These are phyloP conservation scores for Spisula solida DNA, from an alignment of 2,888 invertebrate species.

Conservation along the genomic window DNA sequence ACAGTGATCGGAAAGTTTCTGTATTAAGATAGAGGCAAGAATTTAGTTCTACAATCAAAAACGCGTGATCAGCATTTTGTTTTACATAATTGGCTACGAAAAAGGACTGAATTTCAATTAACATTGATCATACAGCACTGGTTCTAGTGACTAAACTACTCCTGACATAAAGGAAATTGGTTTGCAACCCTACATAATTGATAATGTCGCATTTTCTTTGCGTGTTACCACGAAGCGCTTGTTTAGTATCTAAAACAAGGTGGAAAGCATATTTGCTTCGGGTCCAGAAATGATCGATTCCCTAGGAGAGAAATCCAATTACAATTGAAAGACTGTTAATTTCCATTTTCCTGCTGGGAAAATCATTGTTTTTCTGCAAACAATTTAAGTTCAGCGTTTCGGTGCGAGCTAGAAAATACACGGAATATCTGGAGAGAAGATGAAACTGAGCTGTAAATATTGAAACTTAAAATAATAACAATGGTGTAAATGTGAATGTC, in stretches of 20 bases:
- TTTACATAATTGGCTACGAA: neutral
- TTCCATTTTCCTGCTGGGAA: conserved; percentile 22
- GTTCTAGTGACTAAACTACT: conserved; percentile 2
- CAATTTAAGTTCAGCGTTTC: conserved; percentile 3
- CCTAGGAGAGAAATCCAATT: neutral
- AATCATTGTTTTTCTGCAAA: conserved; percentile 29
- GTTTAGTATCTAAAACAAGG: neutral
- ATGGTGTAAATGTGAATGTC: too few relatives aligned
- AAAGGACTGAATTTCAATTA: conserved; percentile 1
- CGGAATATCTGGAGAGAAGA: too few relatives aligned
- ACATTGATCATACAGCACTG: neutral
- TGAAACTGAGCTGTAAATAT: too few relatives aligned
- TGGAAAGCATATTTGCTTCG: conserved; percentile 15
- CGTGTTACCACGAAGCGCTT: conserved; percentile 7
- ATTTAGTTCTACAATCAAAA: too few relatives aligned
- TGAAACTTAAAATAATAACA: too few relatives aligned
- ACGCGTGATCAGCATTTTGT: neutral
- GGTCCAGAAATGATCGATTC: conserved; percentile 15
- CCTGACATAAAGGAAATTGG: conserved; percentile 32
- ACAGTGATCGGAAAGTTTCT: too few relatives aligned
- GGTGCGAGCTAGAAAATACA: neutral
- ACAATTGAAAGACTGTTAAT: conserved; percentile 23
- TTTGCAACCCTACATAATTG: conserved; percentile 23
- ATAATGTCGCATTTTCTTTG: conserved; percentile 4
- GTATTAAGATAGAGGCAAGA: too few relatives aligned